phyloP scores from a whole-genome alignment of 2,888 invertebrate genomes.

The Tortricodes alternella region DNA sequence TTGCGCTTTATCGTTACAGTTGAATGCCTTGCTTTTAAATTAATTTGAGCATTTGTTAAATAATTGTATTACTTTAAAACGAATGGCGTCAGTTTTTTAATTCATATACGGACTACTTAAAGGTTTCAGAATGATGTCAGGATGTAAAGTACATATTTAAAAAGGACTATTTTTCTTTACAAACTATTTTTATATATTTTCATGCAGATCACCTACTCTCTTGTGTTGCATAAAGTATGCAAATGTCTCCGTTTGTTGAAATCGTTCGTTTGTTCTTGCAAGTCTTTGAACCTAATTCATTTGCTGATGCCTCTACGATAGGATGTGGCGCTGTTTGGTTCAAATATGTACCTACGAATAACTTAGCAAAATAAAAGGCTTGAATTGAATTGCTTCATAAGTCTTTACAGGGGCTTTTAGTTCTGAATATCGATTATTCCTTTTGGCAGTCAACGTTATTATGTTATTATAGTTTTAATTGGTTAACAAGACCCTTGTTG shows the following conservation, averaged over 20 bases:
- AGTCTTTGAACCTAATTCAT: too few species aligned
- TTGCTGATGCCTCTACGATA: too few species aligned
- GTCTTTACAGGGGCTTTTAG: too few species aligned
- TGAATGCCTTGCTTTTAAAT: constrained; percentile 63
- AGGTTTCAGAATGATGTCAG: neutral
- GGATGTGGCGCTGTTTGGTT: too few species aligned
- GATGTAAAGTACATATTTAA: too few species aligned
- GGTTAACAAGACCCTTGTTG: constrained; percentile 37
- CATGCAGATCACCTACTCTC: too few species aligned
- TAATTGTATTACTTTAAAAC: neutral
- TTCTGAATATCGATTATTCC: constrained; percentile 22
- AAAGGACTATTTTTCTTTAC: too few species aligned
- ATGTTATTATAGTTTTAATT: constrained; percentile 42
- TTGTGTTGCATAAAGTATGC: too few species aligned
- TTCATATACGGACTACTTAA: neutral
- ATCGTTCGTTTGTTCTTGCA: too few species aligned
- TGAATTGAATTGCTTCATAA: neutral
- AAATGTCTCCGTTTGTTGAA: too few species aligned
- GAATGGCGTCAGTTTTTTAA: neutral
- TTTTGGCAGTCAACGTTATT: constrained; percentile 29
- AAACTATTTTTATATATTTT: too few species aligned
- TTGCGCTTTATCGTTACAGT: constrained; percentile 65
- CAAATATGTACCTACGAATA: too few species aligned
- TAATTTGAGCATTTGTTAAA: constrained; percentile 44
- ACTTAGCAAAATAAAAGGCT: neutral